A percentile compares a stretch with the other conserved stretches of the same genome.
Conservation (phyloP, 2,797 vertebrate genomes). For the Falco concolor region DNA sequence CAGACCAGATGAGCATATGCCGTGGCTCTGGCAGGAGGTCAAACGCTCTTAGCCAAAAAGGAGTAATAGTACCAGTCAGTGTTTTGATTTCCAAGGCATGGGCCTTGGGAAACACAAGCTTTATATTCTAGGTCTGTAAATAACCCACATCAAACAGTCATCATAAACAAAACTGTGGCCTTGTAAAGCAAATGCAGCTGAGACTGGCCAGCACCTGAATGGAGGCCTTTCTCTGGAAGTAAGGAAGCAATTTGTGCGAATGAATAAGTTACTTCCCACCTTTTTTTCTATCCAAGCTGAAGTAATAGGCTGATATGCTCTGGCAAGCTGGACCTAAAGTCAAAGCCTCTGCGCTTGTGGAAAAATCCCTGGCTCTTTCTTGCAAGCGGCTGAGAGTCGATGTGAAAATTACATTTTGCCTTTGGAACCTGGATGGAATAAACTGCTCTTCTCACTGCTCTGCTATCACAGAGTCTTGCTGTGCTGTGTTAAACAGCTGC, state of each 20-base stretch:
- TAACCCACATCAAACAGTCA: conserved; percentile 41
- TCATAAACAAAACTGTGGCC: not conserved
- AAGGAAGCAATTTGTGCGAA: conserved; percentile 32
- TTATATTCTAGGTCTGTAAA: conserved; percentile 16
- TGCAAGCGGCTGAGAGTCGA: not conserved
- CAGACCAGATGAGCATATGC: not conserved
- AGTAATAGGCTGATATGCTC: conserved; percentile 8
- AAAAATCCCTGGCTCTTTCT: conserved; percentile 8
- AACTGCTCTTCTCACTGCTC: not conserved
- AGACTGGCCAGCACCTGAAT: conserved; percentile 6
- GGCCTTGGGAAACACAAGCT: conserved; percentile 2
- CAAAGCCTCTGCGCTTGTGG: not conserved
- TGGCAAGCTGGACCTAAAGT: not conserved
- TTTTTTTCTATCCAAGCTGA: not conserved
- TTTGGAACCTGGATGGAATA: not conserved
- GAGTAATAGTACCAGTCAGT: not conserved
- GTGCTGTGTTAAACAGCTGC: not conserved
- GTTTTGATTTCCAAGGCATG: conserved; percentile 26
- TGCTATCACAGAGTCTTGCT: not conserved
- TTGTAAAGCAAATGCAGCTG: not conserved
- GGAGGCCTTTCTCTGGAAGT: conserved; percentile 19
- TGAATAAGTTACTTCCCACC: conserved; percentile 18
- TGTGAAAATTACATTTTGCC: conserved; percentile 5
- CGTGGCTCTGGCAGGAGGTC: not conserved
- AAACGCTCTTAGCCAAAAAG: not conserved